Percentiles rank a stretch among this genome's conserved stretches.
phyloP scores from a whole-genome alignment of 92 coral and sea anemone genomes.

The Epizoanthus illoricatus region DNA sequence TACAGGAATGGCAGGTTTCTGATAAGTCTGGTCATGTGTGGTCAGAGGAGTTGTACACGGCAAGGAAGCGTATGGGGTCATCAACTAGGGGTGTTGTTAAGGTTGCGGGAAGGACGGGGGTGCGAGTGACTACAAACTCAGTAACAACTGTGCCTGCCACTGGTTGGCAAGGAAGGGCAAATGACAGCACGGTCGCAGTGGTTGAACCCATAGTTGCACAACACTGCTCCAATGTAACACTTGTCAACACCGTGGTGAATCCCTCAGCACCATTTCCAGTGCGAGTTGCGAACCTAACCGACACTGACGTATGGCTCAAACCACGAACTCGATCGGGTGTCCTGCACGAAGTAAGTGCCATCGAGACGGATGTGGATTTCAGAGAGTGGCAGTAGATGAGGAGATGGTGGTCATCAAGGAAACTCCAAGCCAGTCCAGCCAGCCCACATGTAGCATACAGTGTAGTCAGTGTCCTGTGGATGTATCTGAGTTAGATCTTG shows the following conservation, averaged over 20 bases:
- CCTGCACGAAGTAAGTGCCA: neutral
- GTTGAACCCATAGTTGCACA: slow-evolving; percentile 56
- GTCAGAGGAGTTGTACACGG: slow-evolving; percentile 40
- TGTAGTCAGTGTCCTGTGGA: slow-evolving; percentile 22
- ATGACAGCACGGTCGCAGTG: slow-evolving; percentile 14
- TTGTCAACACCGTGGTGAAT: slow-evolving; percentile 47
- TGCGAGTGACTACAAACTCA: slow-evolving; percentile 52
- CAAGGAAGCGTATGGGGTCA: slow-evolving; percentile 4
- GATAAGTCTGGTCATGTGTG: slow-evolving; percentile 31
- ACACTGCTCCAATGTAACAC: slow-evolving; percentile 31
- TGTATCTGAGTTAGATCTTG: too few relatives aligned
- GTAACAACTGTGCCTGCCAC: slow-evolving; percentile 54
- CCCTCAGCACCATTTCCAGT: slow-evolving; percentile 43
- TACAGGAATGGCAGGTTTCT: neutral
- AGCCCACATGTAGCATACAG: slow-evolving; percentile 15
- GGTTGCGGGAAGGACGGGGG: slow-evolving; percentile 43
- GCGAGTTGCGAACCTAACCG: slow-evolving; percentile 59
- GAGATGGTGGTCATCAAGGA: too few relatives aligned
- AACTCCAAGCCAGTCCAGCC: slow-evolving; percentile 28
- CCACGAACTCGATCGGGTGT: slow-evolving; percentile 7
- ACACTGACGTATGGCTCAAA: slow-evolving; percentile 29
- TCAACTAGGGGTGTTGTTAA: slow-evolving; percentile 49
- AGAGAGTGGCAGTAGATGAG: too few relatives aligned
- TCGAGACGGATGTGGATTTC: neutral
- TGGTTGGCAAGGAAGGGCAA: slow-evolving; percentile 30